Conservation (phyloP, 1,140 invertebrate species). For the Diabrotica virgifera region DNA sequence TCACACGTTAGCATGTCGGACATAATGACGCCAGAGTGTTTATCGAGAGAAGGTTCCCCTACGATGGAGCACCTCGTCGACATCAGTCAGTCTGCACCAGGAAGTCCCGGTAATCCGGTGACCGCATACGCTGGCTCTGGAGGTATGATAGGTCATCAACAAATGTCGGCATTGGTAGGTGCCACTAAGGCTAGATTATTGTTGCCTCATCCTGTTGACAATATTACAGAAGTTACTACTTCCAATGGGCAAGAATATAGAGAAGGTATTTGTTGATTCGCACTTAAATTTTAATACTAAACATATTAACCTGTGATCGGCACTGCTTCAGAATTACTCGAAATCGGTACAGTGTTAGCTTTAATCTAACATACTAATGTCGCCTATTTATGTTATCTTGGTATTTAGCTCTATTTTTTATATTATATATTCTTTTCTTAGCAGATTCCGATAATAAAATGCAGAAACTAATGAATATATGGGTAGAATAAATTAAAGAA, state of each 20-base stretch:
- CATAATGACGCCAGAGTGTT: slow-evolving; percentile 82
- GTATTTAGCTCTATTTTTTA: no score
- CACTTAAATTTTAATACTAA: background rate
- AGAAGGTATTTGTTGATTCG: slow-evolving; percentile 35
- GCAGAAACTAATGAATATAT: no score
- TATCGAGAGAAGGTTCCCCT: slow-evolving; percentile 81
- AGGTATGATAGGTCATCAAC: slow-evolving; percentile 48
- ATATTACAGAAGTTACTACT: slow-evolving; percentile 29
- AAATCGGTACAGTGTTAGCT: no score
- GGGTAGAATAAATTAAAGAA: no score
- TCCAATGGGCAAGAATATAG: slow-evolving; percentile 46
- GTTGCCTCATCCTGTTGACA: slow-evolving; percentile 39
- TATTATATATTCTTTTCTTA: no score
- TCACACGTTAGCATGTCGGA: slow-evolving; percentile 84
- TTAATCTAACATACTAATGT: no score
- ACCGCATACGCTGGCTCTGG: slow-evolving; percentile 37
- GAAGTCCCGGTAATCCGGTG: slow-evolving; percentile 55
- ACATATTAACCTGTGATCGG: no score
- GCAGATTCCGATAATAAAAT: no score
- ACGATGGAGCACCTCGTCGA: slow-evolving; percentile 63
- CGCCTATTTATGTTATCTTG: no score
- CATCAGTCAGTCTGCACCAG: slow-evolving; percentile 68
- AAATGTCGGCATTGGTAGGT: slow-evolving; percentile 49
- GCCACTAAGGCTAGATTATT: slow-evolving; percentile 49
- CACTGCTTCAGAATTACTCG: no score